Evolutionary conservation across 2,797 vertebrate genomes (phyloP).

Genomic region (Phalloptychus januarius): DNA sequence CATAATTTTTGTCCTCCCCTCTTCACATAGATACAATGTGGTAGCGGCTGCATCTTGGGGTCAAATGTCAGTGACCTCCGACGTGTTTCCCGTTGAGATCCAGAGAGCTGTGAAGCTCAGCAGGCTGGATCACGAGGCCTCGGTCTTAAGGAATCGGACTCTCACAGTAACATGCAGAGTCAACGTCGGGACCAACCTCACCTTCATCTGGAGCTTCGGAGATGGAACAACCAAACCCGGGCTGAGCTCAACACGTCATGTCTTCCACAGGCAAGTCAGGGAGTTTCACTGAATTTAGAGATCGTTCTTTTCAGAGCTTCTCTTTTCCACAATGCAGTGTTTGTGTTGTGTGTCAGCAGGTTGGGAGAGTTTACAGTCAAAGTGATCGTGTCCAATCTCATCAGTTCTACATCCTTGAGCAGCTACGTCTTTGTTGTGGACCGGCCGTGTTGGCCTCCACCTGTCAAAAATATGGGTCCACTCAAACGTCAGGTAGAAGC

Average conservation of each 20-base stretch:
- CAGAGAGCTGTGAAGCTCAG: slow-evolving; percentile 80
- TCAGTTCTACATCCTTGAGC: slow-evolving; percentile 79
- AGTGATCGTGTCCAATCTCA: slow-evolving; percentile 78
- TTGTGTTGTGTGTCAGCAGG: slow-evolving; percentile 63
- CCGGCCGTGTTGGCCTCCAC: slow-evolving; percentile 82
- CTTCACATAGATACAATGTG: slow-evolving; percentile 76
- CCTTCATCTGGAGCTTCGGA: slow-evolving; percentile 85
- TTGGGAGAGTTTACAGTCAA: slow-evolving; percentile 81
- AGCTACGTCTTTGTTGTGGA: slow-evolving; percentile 81
- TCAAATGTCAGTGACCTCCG: slow-evolving; percentile 63
- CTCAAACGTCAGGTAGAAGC: slow-evolving; percentile 79
- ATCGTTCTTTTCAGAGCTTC: neutral
- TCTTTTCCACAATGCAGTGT: neutral
- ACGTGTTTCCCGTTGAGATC: slow-evolving; percentile 65
- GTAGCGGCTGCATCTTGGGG: slow-evolving; percentile 61
- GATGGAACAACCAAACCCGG: slow-evolving; percentile 75
- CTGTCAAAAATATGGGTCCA: slow-evolving; percentile 86
- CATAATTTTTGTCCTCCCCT: neutral
- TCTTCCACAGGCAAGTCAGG: slow-evolving; percentile 75
- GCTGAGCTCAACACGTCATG: slow-evolving; percentile 66
- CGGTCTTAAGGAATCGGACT: slow-evolving; percentile 74
- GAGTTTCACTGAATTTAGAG: neutral
- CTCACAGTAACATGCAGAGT: slow-evolving; percentile 79
- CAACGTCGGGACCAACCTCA: slow-evolving; percentile 76
- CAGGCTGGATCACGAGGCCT: slow-evolving; percentile 73